phyloP scores from a whole-genome alignment of 2,113 vertebrate species.

The Protobothrops mucrosquamatus region DNA sequence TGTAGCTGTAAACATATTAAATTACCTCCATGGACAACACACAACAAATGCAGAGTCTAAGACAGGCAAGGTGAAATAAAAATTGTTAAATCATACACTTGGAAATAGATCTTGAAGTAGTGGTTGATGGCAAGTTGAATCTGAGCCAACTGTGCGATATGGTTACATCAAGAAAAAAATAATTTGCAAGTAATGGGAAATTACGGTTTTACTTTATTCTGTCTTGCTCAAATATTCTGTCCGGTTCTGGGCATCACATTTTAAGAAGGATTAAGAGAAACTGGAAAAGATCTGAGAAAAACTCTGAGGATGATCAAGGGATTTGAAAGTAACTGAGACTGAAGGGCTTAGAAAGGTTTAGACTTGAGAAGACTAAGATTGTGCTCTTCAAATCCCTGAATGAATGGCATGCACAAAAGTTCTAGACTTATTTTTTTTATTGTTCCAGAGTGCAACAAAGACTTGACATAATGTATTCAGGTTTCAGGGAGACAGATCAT shows the following conservation, averaged over 20 bases:
- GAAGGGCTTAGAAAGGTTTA: not conserved
- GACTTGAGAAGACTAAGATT: not conserved
- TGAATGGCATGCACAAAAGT: not conserved
- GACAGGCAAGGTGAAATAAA: slow-evolving; percentile 14
- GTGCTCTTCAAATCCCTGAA: not conserved
- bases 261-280: not conserved
- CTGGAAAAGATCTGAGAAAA: no score
- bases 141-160: not conserved
- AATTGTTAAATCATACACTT: not conserved
- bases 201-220: not conserved
- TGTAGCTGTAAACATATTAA: slow-evolving; percentile 53
- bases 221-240: not conserved
- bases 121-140: not conserved
- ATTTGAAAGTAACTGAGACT: not conserved
- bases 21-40: slow-evolving; percentile 10
- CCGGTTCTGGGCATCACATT: not conserved
- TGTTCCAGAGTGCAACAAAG: not conserved
- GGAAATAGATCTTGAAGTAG: not conserved
- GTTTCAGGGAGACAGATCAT: not conserved
- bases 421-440: not conserved
- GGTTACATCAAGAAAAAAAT: not conserved
- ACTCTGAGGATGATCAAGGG: no score
- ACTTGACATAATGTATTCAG: not conserved
- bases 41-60: slow-evolving; percentile 41
- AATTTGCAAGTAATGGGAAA: not conserved